Conservation (phyloP, 2,888 invertebrate genomes). For the Megalurothrips usitatus region DNA sequence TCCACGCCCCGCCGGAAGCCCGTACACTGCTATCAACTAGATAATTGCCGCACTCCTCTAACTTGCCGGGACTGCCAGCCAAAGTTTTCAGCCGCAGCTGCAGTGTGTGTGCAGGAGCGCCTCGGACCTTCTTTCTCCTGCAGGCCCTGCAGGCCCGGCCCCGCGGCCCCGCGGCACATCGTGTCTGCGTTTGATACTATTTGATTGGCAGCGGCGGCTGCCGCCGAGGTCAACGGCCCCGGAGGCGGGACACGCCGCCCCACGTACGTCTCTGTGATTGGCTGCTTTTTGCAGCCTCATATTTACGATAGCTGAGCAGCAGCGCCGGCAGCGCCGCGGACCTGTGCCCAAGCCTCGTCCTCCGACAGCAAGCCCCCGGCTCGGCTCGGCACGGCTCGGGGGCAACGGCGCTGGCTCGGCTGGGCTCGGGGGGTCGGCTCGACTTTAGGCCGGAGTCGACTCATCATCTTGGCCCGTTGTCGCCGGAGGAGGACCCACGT, state of each 20-base stretch:
- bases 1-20: too few relatives aligned
- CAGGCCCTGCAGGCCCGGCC: neutral
- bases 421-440: neutral
- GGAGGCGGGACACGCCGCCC: too few relatives aligned
- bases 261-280: neutral
- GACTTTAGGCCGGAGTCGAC: neutral
- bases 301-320: neutral
- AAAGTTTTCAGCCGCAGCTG: neutral
- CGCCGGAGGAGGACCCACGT: too few relatives aligned
- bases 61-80: too few relatives aligned
- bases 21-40: too few relatives aligned
- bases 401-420: neutral
- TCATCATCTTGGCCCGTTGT: neutral
- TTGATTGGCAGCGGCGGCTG: neutral
- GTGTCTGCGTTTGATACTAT: neutral
- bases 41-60: too few relatives aligned
- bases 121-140: neutral
- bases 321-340: too few relatives aligned
- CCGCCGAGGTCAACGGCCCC: neutral
- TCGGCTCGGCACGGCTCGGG: neutral
- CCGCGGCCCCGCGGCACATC: neutral
- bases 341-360: too few relatives aligned
- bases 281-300: slow-evolving; percentile 18
- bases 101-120: neutral
- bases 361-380: neutral